Evolutionary conservation across 1,140 invertebrate species (phyloP).

Genomic region (Pseudomyrmex gracilis): DNA sequence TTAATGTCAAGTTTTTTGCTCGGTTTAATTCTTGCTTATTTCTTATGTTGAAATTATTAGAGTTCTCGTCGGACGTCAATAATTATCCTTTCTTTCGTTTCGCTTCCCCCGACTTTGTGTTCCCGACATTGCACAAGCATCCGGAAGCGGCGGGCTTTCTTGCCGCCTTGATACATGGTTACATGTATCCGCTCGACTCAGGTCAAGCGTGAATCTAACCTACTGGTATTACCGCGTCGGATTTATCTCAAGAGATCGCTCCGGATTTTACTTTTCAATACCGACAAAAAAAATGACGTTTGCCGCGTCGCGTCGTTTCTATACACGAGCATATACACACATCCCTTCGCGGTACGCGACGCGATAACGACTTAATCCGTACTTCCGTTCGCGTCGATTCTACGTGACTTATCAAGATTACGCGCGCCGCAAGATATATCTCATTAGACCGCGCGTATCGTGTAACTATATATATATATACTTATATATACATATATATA

Average conservation of each 20-base stretch:
- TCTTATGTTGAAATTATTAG: constrained; percentile 4
- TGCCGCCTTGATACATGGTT: constrained; percentile 70
- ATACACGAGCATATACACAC: no score
- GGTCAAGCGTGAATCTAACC: constrained; percentile 77
- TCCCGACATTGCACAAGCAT: constrained; percentile 73
- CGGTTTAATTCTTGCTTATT: background rate
- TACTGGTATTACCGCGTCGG: constrained; percentile 49
- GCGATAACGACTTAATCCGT: background rate
- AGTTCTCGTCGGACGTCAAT: constrained; percentile 32
- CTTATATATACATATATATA: no score
- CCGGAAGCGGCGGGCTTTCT: constrained; percentile 69
- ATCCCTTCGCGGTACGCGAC: background rate
- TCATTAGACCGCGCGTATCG: background rate
- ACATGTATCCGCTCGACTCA: constrained; percentile 70
- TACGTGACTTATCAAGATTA: background rate
- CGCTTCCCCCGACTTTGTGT: constrained; percentile 60
- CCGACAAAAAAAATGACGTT: background rate
- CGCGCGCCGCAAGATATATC: background rate
- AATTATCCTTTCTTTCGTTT: constrained; percentile 69
- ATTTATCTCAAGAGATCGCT: constrained; percentile 45
- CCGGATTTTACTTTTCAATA: constrained; percentile 38
- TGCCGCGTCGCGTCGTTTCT: no score
- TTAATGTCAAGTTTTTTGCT: no score
- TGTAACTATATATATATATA: no score
- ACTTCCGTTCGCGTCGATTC: background rate